Percentiles rank a stretch among this genome's conserved stretches.
These are phyloP conservation scores for Tetraneura akinire DNA, from an alignment of 1,140 invertebrate species.

Conservation along the genomic window DNA sequence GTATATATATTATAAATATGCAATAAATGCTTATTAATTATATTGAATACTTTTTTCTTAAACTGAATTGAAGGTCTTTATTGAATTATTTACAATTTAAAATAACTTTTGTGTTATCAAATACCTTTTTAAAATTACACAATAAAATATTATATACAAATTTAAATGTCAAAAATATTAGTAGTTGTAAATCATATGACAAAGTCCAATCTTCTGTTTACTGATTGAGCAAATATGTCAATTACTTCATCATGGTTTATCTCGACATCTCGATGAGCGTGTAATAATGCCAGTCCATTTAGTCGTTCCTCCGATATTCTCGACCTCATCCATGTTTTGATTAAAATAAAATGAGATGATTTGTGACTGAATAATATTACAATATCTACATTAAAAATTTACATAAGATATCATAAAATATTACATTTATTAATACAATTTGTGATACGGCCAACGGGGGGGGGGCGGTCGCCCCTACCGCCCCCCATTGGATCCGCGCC, in stretches of 20 bases:
- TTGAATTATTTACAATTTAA: no score
- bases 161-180: neutral
- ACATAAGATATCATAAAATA: neutral
- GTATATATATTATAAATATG: no score
- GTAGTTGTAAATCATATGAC: neutral
- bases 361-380: neutral
- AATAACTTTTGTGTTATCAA: no score
- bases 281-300: conserved; percentile 17
- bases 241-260: conserved; percentile 10
- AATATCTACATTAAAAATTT: no score
- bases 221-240: neutral
- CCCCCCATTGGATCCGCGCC: neutral
- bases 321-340: conserved; percentile 25
- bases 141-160: no score
- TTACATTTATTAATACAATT: neutral
- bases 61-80: no score
- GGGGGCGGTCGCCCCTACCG: neutral
- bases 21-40: no score
- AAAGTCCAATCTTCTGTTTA: neutral
- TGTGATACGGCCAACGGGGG: neutral
- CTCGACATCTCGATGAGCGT: neutral
- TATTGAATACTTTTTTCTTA: no score
- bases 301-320: conserved; percentile 26
- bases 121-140: no score
- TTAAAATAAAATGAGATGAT: neutral